phyloP scores from a whole-genome alignment of 2,797 vertebrate genomes.

The Poecilia wingei region DNA sequence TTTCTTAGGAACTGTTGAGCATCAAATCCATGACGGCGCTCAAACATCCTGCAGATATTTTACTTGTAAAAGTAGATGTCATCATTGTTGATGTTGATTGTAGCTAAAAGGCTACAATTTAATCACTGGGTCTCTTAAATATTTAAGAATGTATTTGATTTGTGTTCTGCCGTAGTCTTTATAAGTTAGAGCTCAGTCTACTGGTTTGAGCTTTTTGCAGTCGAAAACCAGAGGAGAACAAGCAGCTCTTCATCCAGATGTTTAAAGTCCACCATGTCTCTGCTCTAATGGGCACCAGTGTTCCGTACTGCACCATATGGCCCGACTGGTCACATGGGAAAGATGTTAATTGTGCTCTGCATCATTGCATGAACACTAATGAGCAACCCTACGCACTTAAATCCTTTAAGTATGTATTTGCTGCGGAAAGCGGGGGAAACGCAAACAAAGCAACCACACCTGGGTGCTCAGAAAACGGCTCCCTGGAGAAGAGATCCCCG shows the following conservation, averaged over 20 bases:
- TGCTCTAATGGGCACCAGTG: slow-evolving; percentile 25
- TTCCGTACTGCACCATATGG: slow-evolving; percentile 31
- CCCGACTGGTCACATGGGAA: slow-evolving; percentile 41
- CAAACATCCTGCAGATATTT: background rate
- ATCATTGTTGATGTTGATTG: background rate
- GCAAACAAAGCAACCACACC: slow-evolving; percentile 58
- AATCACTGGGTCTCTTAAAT: background rate
- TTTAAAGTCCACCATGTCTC: slow-evolving; percentile 5
- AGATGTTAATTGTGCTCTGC: slow-evolving; percentile 55
- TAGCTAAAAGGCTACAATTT: background rate
- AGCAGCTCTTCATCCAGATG: slow-evolving; percentile 17
- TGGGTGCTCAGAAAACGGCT: slow-evolving; percentile 29
- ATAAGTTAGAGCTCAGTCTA: background rate
- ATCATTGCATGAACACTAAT: slow-evolving; percentile 59
- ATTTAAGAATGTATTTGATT: background rate
- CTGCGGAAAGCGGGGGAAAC: slow-evolving; percentile 25
- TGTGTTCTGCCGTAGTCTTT: slow-evolving; percentile 8
- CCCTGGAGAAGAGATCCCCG: slow-evolving; percentile 19
- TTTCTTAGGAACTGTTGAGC: background rate
- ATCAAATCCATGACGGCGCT: background rate
- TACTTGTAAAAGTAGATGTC: no score
- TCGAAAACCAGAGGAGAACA: background rate
- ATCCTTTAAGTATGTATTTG: slow-evolving; percentile 67
- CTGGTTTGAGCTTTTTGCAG: slow-evolving; percentile 3
- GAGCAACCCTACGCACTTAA: slow-evolving; percentile 58